Percentiles rank a stretch among this genome's conserved stretches.
phyloP scores from a whole-genome alignment of 2,888 invertebrate genomes.

The Ichneumoninae sp. region DNA sequence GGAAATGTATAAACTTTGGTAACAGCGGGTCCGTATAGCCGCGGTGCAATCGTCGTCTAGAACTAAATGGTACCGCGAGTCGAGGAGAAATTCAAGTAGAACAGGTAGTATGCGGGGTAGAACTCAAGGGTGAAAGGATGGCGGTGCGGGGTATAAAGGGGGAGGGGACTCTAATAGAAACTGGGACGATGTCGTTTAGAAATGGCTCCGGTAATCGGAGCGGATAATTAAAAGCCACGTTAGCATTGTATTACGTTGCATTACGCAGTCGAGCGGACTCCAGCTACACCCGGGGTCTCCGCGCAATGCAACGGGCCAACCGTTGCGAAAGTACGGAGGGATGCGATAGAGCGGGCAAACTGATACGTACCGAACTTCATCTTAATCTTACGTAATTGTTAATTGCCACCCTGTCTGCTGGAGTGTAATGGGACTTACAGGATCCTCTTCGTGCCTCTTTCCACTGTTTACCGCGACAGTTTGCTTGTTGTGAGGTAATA shows the following conservation, averaged over 20 bases:
- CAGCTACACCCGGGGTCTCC: slow-evolving; percentile 60
- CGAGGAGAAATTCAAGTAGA: slow-evolving; percentile 63
- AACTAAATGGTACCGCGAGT: slow-evolving; percentile 58
- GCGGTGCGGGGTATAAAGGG: slow-evolving; percentile 7
- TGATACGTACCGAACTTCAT: slow-evolving; percentile 55
- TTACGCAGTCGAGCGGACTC: slow-evolving; percentile 64
- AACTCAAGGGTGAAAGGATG: slow-evolving; percentile 37
- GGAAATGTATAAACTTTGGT: slow-evolving; percentile 66
- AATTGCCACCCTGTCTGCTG: slow-evolving; percentile 40
- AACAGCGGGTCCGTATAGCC: slow-evolving; percentile 51
- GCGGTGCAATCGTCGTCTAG: slow-evolving; percentile 58
- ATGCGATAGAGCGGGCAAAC: slow-evolving; percentile 37
- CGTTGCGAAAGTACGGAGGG: slow-evolving; percentile 45
- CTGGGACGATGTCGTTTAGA: slow-evolving; percentile 66
- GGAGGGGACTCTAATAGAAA: slow-evolving; percentile 58
- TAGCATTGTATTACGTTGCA: slow-evolving; percentile 68
- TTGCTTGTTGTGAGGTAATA: background rate
- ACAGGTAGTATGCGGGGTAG: slow-evolving; percentile 36
- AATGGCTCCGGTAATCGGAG: slow-evolving; percentile 70
- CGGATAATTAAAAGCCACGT: slow-evolving; percentile 73
- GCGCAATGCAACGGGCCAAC: slow-evolving; percentile 47
- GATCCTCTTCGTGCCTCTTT: background rate
- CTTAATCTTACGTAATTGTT: slow-evolving; percentile 59
- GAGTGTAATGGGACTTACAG: slow-evolving; percentile 13
- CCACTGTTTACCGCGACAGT: background rate